A percentile compares a stretch with the other conserved stretches of the same genome.
Evolutionary conservation across 2,888 invertebrate genomes (phyloP).

Genomic region (Erebia ligea): DNA sequence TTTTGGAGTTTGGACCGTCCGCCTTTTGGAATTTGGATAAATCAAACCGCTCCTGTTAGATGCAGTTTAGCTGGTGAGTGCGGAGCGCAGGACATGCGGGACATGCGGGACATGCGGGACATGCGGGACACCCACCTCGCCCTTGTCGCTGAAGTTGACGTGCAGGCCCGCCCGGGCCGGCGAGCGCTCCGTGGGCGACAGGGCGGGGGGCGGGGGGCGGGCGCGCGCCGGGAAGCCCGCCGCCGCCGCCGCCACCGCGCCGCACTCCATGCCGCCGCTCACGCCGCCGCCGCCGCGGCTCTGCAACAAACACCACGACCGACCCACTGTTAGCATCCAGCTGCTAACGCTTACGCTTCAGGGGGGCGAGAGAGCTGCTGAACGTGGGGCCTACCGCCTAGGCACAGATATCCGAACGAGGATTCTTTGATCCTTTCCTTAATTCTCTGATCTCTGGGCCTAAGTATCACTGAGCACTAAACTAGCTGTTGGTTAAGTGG

Average conservation of each 20-base stretch:
- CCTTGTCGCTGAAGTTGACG: conserved; percentile 95
- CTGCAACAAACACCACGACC: conserved; percentile 51
- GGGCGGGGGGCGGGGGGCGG: conserved; percentile 52
- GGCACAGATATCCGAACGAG: no score
- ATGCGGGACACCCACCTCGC: conserved; percentile 82
- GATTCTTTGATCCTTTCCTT: no score
- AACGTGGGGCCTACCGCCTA: no score
- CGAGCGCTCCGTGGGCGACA: conserved; percentile 88
- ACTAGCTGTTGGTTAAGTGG: no score
- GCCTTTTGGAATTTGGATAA: no score
- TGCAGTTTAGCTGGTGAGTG: neutral
- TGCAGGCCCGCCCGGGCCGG: conserved; percentile 92
- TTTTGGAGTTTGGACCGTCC: no score
- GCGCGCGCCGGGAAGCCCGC: conserved; percentile 50
- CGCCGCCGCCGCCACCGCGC: conserved; percentile 48
- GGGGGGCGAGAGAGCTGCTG: no score
- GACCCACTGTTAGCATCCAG: no score
- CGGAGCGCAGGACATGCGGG: neutral
- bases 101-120: neutral
- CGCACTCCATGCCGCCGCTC: conserved; percentile 54
- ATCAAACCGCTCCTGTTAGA: no score
- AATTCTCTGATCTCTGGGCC: no score
- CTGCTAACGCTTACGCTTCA: no score
- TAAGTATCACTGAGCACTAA: no score
- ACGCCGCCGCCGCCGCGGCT: conserved; percentile 54